Evolutionary conservation across 2,113 vertebrate species (phyloP).

Genomic region (Arizona elegans): DNA sequence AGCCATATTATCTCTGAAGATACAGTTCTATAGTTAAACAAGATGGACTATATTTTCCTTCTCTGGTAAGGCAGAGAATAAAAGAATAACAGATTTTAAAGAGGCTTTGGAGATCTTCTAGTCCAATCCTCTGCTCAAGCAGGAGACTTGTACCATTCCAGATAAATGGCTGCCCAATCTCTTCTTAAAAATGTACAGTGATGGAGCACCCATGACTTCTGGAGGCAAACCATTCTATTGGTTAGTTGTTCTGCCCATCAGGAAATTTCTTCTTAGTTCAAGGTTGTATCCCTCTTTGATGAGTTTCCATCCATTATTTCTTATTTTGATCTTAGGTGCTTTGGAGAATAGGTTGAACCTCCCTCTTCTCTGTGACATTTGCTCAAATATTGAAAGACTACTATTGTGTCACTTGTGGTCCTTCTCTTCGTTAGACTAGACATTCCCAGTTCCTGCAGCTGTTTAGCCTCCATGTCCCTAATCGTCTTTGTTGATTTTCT

Average conservation of each 20-base stretch:
- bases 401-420: background rate
- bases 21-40: background rate
- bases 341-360: background rate
- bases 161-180: background rate
- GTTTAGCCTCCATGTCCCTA: background rate
- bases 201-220: background rate
- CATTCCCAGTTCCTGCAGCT: background rate
- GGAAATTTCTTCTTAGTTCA: background rate
- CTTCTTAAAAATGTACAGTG: background rate
- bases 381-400: background rate
- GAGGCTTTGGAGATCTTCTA: background rate
- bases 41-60: rapidly evolving
- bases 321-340: background rate
- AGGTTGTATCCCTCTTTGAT: background rate
- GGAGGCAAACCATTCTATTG: background rate
- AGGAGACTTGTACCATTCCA: background rate
- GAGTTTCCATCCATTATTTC: background rate
- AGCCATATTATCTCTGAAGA: background rate
- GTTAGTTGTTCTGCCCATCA: background rate
- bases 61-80: background rate
- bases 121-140: background rate
- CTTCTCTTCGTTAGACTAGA: background rate
- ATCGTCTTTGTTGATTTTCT: background rate
- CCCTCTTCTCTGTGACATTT: background rate
- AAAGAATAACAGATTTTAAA: background rate